These are phyloP conservation scores for Ephialtes manifestator DNA, from an alignment of 2,888 invertebrate species.

Conservation along the genomic window DNA sequence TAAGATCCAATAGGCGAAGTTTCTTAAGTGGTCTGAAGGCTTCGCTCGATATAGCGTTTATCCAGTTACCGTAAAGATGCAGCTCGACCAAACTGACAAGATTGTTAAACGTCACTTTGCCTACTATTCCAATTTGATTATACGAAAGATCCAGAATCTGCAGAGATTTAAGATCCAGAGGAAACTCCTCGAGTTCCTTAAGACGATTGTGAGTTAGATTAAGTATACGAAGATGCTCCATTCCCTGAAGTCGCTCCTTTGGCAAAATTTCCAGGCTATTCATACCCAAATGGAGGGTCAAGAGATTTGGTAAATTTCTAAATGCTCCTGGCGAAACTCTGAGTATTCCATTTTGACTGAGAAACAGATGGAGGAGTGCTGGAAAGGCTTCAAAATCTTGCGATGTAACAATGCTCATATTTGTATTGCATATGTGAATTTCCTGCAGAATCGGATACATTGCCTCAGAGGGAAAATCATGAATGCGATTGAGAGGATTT, in stretches of 20 bases:
- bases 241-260: constrained; percentile 93
- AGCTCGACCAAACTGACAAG: constrained; percentile 92
- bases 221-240: constrained; percentile 90
- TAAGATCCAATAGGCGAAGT: constrained; percentile 92
- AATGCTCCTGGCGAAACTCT: constrained; percentile 95
- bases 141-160: constrained; percentile 93
- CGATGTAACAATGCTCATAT: constrained; percentile 93
- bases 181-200: constrained; percentile 93
- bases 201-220: constrained; percentile 95
- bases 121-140: constrained; percentile 93
- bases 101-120: constrained; percentile 92
- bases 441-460: constrained; percentile 93
- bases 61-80: constrained; percentile 93
- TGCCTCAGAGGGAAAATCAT: constrained; percentile 90
- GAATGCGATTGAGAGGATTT: constrained; percentile 92
- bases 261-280: constrained; percentile 94
- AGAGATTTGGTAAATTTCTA: constrained; percentile 91
- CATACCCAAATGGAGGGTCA: constrained; percentile 93
- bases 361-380: constrained; percentile 91
- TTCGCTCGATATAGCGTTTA: constrained; percentile 92
- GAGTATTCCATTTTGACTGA: constrained; percentile 92
- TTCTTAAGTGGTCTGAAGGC: constrained; percentile 93
- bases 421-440: constrained; percentile 92
- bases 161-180: constrained; percentile 91
- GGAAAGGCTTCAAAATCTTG: constrained; percentile 95